A percentile compares a stretch with the other conserved stretches of the same genome.
These are phyloP conservation scores for Apamea epomidion DNA, from an alignment of 2,888 invertebrate species.

Conservation along the genomic window DNA sequence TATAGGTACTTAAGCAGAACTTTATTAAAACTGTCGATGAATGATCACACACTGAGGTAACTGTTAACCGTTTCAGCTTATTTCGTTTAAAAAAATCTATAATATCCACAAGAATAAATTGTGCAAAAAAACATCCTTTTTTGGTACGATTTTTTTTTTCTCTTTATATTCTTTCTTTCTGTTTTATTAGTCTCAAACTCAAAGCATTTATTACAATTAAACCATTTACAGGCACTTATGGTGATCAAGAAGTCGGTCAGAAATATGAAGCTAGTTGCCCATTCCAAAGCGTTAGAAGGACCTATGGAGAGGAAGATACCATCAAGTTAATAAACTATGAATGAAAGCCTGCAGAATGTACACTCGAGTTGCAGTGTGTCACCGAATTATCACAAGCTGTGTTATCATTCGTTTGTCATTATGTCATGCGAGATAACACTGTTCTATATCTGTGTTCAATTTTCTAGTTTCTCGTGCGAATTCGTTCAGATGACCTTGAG, in stretches of 20 bases:
- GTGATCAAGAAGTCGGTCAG: too few relatives aligned
- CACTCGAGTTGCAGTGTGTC: slow-evolving; percentile 22
- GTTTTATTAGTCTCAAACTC: too few relatives aligned
- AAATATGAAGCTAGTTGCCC: too few relatives aligned
- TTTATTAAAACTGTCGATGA: not conserved
- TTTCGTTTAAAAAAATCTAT: not conserved
- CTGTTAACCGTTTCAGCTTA: not conserved
- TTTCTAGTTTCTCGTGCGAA: slow-evolving; percentile 38
- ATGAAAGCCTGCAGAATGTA: slow-evolving; percentile 1
- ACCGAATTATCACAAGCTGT: slow-evolving; percentile 50
- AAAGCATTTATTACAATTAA: too few relatives aligned
- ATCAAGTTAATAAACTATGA: not conserved
- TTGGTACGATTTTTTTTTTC: not conserved
- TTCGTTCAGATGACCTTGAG: slow-evolving; percentile 22
- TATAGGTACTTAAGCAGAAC: not conserved
- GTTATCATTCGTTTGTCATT: slow-evolving; percentile 62
- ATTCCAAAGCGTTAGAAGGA: too few relatives aligned
- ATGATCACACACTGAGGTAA: not conserved
- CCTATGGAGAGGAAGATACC: too few relatives aligned
- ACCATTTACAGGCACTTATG: too few relatives aligned
- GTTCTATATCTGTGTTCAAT: slow-evolving; percentile 44
- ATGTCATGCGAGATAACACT: slow-evolving; percentile 59
- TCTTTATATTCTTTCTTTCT: not conserved
- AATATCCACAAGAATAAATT: not conserved
- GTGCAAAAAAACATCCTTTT: not conserved